Base-by-base conservation (phyloP, 2,888 invertebrate genomes). In the Eueremaeus valkanovi region DNA sequence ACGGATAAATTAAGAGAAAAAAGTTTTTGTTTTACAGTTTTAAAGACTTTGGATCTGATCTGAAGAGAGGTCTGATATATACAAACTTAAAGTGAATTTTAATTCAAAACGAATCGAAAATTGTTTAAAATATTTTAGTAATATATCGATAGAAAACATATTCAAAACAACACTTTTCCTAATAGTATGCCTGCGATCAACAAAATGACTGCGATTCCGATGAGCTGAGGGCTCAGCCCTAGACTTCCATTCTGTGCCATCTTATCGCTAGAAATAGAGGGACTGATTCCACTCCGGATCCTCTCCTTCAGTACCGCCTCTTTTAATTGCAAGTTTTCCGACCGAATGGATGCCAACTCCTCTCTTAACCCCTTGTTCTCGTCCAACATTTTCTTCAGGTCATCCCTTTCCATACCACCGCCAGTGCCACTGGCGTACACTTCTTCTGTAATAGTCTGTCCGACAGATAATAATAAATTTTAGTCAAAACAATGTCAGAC, bases 301-400 rank as follows among this genome's bases (percentile, higher is more conserved):
- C 76, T 73, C 70, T 75, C 70, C 18, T 63, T 78, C 29, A 72
- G 72, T 63, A 74, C 61, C 74, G 75, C 75, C 63, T 75, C 92
- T 88, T 91, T 93, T 83, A 95, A 87, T 84, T 89, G 88, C 81
- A 92, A 86, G 86, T 92, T 92, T 85, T 95, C 94, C 85, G 91
- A 90, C 85, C 90, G 88, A 84, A 94, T 86, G 83, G 87, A 87
- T 84, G 88, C 89, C 82, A 91, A 90, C 81, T 91, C 90, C 83
- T 91, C 91, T 82, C 90, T 88, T 82, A 93, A 86, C 83, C 88
- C 88, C 83, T 88, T 89, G 73, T 92, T 88, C 86, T 93, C 92
- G 81, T 88, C 87, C 78, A 89, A 86, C 75, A 90, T 88, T 83
- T 89, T 89, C 82, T 88, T 88, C 81, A 90, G 84, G 81, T 89